phyloP scores from a whole-genome alignment of 2,797 vertebrate species.

The Lepidocolaptes lacrymiger region DNA sequence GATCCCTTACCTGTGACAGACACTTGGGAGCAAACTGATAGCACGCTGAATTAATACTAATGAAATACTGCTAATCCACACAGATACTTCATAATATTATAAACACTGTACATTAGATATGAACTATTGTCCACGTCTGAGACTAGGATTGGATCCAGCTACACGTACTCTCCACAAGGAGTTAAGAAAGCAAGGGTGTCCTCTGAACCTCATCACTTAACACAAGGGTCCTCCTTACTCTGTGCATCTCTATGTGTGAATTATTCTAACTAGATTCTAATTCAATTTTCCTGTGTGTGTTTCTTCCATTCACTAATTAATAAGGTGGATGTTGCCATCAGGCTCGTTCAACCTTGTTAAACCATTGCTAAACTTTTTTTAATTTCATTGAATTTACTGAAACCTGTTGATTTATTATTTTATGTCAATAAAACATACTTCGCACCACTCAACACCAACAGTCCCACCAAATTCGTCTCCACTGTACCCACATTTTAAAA shows the following conservation, averaged over 20 bases:
- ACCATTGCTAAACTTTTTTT: neutral
- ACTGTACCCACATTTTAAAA: neutral
- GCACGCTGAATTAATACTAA: neutral
- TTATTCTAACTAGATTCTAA: neutral
- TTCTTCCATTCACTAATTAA: neutral
- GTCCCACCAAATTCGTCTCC: neutral
- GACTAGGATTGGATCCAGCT: neutral
- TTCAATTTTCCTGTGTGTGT: neutral
- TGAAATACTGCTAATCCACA: neutral
- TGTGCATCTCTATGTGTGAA: rapidly evolving
- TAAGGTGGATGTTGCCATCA: neutral
- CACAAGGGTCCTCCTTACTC: neutral
- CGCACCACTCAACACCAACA: neutral
- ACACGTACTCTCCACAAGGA: neutral
- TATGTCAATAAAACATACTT: neutral
- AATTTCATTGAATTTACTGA: neutral
- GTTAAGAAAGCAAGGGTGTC: neutral
- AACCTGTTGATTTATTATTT: neutral
- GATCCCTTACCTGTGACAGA: neutral
- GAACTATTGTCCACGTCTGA: neutral
- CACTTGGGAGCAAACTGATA: neutral
- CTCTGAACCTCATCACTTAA: neutral
- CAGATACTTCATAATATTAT: neutral
- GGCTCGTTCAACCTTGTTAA: neutral
- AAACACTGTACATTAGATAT: neutral